Base-by-base conservation (phyloP, 2,113 vertebrate genomes). In the Triplophysa rosa region DNA sequence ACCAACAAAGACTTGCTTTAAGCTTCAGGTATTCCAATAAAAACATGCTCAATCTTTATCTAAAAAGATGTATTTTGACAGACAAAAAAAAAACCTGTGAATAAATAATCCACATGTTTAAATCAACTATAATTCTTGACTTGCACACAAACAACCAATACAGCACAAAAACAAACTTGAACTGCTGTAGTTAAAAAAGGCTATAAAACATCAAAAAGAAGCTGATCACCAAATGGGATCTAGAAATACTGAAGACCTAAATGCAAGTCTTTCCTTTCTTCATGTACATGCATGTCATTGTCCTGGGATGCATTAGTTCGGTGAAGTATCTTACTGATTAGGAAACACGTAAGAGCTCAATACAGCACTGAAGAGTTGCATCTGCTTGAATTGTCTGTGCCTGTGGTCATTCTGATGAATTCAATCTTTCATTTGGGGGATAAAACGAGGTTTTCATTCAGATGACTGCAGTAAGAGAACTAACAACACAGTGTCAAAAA, bases 381-480 rank as follows among this genome's bases (percentile, higher is more conserved):
- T 90, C 90, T 87, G 85, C 91, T 90, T 84, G 89, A 84, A 88
- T 69, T 89, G 80, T 83, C 69, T 79, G 61, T 67, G 65, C 76
- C 80, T 80, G 83, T 87, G 79, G 71, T 78, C 84, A 86, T 90
- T 92, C 89, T 88, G 26, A 90, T 88, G 85, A 84, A 84, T 90
- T 91, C 90, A 89, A 91, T 86, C 87, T 91, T 89, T 90, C 85
- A 62, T 83, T 76, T 40, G 14, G 66, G 63, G 62, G 63, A 59
- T 86, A 69, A n/a, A n/a, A 19, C 49, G 10, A 40, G 6, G 49
- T 65, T 37, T 37, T 37, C 33, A 29, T 2, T 65, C 13, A 91
- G 92, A 89, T 84, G 84, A 91, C 87, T 93, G 90, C 89, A 88
- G 91, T 93, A 89, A 88, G 91, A 91, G 86, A 89, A 86, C 89